Conservation (phyloP, 2,113 vertebrate genomes). For the Empidonax alnorum region DNA sequence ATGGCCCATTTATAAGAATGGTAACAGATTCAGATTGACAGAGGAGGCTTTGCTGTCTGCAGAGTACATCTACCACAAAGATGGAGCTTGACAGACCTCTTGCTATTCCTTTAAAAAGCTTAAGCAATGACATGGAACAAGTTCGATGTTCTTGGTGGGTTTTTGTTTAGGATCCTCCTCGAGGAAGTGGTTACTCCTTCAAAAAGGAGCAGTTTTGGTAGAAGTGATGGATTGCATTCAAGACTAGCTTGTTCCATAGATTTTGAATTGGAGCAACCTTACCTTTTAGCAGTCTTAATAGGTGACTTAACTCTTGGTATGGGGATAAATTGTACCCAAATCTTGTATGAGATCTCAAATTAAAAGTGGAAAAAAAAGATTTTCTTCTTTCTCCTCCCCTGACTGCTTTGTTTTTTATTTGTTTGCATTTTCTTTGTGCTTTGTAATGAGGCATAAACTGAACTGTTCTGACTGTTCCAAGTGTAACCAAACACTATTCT, state of each 20-base stretch:
- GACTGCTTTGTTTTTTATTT: not conserved
- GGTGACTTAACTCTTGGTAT: not conserved
- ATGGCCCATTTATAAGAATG: not conserved
- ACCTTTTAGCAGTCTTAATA: not conserved
- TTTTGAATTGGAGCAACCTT: not conserved
- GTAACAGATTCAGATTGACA: not conserved
- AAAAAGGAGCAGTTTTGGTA: not conserved
- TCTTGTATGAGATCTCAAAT: not conserved
- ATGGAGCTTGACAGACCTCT: not conserved
- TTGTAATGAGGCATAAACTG: not conserved
- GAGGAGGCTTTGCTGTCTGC: not conserved
- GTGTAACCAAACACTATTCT: not conserved
- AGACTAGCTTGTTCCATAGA: not conserved
- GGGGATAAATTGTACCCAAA: not conserved
- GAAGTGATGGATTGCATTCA: not conserved
- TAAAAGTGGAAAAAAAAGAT: not conserved
- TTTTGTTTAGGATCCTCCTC: not conserved
- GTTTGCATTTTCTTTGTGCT: not conserved
- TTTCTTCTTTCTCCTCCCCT: not conserved
- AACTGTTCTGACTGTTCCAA: not conserved
- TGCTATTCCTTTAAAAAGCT: not conserved
- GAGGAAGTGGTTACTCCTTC: not conserved
- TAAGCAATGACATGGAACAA: not conserved
- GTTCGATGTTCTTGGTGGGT: accelerated
- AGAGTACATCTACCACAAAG: accelerated